Evolutionary conservation across 2,888 invertebrate species (phyloP).

Genomic region (Drosophila kuntzei): DNA sequence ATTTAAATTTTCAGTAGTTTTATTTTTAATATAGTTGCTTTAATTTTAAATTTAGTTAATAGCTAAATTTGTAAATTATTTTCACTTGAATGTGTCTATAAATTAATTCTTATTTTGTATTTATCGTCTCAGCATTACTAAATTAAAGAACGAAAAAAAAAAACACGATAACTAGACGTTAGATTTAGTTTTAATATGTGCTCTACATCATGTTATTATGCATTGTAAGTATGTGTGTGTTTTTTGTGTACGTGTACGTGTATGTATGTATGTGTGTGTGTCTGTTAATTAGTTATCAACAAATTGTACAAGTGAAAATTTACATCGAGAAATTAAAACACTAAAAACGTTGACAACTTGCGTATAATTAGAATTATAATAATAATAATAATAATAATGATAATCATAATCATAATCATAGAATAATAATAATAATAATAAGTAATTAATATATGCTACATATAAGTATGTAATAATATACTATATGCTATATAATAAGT

Average conservation of each 20-base stretch:
- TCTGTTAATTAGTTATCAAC: slow-evolving; percentile 53
- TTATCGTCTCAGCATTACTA: slow-evolving; percentile 72
- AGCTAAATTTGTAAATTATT: slow-evolving; percentile 77
- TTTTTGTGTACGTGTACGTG: slow-evolving; percentile 11
- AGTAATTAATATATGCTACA: slow-evolving; percentile 42
- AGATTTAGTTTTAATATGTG: slow-evolving; percentile 49
- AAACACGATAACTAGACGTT: slow-evolving; percentile 55
- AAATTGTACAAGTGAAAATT: slow-evolving; percentile 74
- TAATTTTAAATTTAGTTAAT: slow-evolving; percentile 64
- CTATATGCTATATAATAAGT: slow-evolving; percentile 41
- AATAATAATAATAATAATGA: slow-evolving; percentile 35
- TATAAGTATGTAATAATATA: slow-evolving; percentile 28
- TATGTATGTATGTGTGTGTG: slow-evolving; percentile 15
- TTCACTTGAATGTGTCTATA: slow-evolving; percentile 77
- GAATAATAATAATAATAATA: slow-evolving; percentile 44
- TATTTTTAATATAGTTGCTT: slow-evolving; percentile 72
- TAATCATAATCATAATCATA: slow-evolving; percentile 33
- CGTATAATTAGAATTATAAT: slow-evolving; percentile 31
- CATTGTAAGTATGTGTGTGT: slow-evolving; percentile 36
- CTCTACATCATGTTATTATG: slow-evolving; percentile 46
- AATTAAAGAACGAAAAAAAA: slow-evolving; percentile 62
- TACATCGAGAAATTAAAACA: slow-evolving; percentile 61
- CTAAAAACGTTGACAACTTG: slow-evolving; percentile 50
- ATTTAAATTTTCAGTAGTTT: slow-evolving; percentile 57
- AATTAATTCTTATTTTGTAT: slow-evolving; percentile 76